Evolutionary conservation across 1,140 invertebrate genomes (phyloP), one percentile per base, ranked within the genome.

Genomic region (Diplogasteroides magnus): DNA sequence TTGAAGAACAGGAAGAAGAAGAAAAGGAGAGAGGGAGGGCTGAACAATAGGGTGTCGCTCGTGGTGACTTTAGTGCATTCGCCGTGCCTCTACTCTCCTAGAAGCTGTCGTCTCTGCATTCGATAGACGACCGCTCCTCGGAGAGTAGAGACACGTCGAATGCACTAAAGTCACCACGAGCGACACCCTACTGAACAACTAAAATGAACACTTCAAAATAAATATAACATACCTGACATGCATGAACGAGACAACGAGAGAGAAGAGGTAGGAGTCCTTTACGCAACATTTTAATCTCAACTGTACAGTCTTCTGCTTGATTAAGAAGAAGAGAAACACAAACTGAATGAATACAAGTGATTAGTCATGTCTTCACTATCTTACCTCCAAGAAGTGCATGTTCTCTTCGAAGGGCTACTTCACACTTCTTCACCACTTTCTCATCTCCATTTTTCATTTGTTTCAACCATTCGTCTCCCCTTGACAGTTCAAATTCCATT

Each of bases 241-340:
- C 48, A n/a, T 27, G 62, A n/a, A 37, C 29, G 11, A 61, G 28
- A 56, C 59, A 90, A 77, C 90, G 91, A n/a, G 92, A 87, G 11
- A 98, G 86, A 83, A 96, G 88, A 29, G 88, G 88, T 1, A 97
- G 90, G 72, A 98, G 89, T 75, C 93, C 92, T 83, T 94, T 91
- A 73, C 93, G 92, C 3, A 91, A 88, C 91, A 99, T 98, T 87
- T 98, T 98, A 83, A 93, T 90, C 85, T 98, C 94, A 11, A 97
- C 85, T 64, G 85, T 91, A 19, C 91, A 87, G 85, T 97, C 94
- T 84, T 97, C 94, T 3, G 94, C 91, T 79, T 98, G 90, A 84
- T 98, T 97, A 26, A 97, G 84, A 59, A 98, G 85, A 72, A 98
- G 86, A 84, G 96, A 94, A 84, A 93, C 94, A 15, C 86, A 85